Evolutionary conservation across 1,140 invertebrate species (phyloP).

Genomic region (Drosophila mayri): DNA sequence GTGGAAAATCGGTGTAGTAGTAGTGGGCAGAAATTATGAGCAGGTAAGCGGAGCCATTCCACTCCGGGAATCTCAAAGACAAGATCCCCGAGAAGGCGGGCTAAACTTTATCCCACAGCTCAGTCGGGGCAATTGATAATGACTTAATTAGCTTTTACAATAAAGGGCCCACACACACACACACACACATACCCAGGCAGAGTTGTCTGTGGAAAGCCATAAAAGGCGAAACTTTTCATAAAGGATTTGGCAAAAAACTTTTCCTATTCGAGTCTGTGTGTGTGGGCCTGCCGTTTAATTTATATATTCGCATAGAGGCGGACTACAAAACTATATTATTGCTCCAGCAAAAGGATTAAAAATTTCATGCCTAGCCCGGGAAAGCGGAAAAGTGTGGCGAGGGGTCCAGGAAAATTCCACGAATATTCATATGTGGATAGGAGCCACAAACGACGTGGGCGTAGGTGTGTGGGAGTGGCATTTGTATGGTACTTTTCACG

Average conservation of each 20-base stretch:
- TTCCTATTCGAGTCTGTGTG: constrained; percentile 53
- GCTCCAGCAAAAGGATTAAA: constrained; percentile 76
- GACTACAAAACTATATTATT: constrained; percentile 69
- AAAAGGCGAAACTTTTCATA: constrained; percentile 78
- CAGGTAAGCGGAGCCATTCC: neutral
- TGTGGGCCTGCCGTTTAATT: constrained; percentile 70
- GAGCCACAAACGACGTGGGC: neutral
- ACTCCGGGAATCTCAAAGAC: constrained; percentile 16
- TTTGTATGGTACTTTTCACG: constrained; percentile 72
- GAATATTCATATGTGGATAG: constrained; percentile 34
- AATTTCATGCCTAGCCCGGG: constrained; percentile 65
- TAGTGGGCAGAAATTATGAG: neutral
- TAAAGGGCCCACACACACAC: constrained; percentile 29
- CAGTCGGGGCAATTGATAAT: constrained; percentile 71
- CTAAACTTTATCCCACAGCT: constrained; percentile 18
- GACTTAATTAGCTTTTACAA: constrained; percentile 76
- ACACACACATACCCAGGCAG: constrained; percentile 3
- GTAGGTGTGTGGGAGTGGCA: constrained; percentile 47
- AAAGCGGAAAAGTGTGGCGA: constrained; percentile 8
- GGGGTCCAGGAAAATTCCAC: constrained; percentile 18
- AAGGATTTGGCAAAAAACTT: constrained; percentile 80
- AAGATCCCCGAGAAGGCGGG: constrained; percentile 19
- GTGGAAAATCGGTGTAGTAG: constrained; percentile 1
- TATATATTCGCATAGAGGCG: constrained; percentile 56
- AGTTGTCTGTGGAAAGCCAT: constrained; percentile 55